phyloP scores from a whole-genome alignment of 2,888 invertebrate genomes.

The Sthenelais limicola region DNA sequence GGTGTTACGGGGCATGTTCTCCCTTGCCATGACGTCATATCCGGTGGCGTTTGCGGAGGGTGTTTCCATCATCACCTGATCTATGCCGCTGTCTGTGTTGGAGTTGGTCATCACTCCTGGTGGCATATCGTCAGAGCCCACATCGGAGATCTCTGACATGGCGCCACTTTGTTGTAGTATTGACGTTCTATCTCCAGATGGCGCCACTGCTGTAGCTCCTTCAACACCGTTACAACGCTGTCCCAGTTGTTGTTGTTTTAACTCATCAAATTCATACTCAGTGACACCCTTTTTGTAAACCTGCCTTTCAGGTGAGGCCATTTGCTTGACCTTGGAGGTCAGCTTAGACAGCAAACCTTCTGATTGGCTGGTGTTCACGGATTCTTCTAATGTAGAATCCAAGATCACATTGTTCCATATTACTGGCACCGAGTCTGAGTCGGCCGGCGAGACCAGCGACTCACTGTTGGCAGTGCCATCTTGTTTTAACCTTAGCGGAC shows the following conservation, averaged over 20 bases:
- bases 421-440: slow-evolving; percentile 20
- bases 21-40: slow-evolving; percentile 25
- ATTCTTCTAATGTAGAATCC: slow-evolving; percentile 19
- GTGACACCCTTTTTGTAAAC: slow-evolving; percentile 49
- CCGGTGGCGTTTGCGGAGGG: slow-evolving; percentile 3
- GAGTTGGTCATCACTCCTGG: slow-evolving; percentile 17
- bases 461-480: neutral
- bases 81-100: slow-evolving; percentile 38
- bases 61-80: slow-evolving; percentile 30
- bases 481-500: too few species aligned
- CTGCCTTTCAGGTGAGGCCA: slow-evolving; percentile 29
- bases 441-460: slow-evolving; percentile 18
- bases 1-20: slow-evolving; percentile 15
- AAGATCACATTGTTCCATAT: slow-evolving; percentile 35
- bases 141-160: neutral
- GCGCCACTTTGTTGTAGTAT: neutral
- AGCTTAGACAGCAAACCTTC: slow-evolving; percentile 22
- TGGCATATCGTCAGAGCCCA: slow-evolving; percentile 1
- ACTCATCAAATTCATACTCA: slow-evolving; percentile 46
- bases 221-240: neutral
- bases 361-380: neutral
- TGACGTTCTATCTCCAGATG: neutral
- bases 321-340: slow-evolving; percentile 28
- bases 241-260: neutral
- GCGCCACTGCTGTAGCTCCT: neutral